Evolutionary conservation across 37 sponge, comb jelly and placozoan species (phyloP), one percentile per base, ranked within the genome.

Genomic region (Cladorhizidae sp.): DNA sequence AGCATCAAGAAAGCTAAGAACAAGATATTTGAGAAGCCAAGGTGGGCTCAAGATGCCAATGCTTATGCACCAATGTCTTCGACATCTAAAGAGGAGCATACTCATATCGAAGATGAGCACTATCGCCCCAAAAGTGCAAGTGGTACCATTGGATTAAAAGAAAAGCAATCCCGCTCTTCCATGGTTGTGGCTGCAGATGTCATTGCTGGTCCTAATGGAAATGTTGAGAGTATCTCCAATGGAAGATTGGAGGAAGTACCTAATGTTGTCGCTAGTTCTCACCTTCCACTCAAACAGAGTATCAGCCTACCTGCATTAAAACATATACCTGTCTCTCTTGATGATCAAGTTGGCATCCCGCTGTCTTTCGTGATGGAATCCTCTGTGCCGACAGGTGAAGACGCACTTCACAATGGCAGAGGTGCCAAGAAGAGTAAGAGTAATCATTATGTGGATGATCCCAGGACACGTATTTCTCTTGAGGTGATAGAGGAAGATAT

Each of bases 391-490:
- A 17, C 67, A 17, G 12, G 18, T 1, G 35, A 31, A 33, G 67
- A 25, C 5, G 7, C 62, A 26, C 25, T 6, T 61, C 21, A n/a
- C n/a, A 15, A 28, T 31, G 17, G 3, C 32, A 14, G 5, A 31
- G 67, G 11, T 35, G 3, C 31, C 36, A 32, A 2, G 35, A 65
- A 65, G 67, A n/a, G n/a, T n/a, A 65, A 25, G 35, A 17, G 49
- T 25, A 67, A 80, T 38, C 57, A 35, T 43, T 80, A 69, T 36
- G 58, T 80, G 20, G 78, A 78, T 78, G 64, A 61, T 32, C 78
- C 78, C 49, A 45, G 49, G 49, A 45, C 49, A 5, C 49, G 5
- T 45, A 5, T 12, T 9, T 9, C 49, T 45, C 49, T 45, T 5
- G 49, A 45, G 49, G 9, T 12, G 49, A 12, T 45, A 9, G 49